A percentile compares a stretch with the other conserved stretches of the same genome.
phyloP scores from a whole-genome alignment of 2,888 invertebrate genomes.

The Acronicta aceris region DNA sequence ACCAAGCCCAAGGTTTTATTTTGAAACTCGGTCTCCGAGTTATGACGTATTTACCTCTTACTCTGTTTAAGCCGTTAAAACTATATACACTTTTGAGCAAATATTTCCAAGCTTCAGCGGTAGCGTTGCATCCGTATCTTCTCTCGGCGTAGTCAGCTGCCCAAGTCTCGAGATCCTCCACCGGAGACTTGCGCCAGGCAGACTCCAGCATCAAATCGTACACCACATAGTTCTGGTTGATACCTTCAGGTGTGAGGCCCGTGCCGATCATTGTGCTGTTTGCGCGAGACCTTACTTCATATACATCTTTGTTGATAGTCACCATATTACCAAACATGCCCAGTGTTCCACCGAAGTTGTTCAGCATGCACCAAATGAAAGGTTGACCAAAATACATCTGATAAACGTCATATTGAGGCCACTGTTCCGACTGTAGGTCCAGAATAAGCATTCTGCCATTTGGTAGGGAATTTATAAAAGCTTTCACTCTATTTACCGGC shows the following conservation, averaged over 20 bases:
- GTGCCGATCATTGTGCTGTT: conserved; percentile 96
- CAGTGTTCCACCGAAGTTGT: conserved; percentile 98
- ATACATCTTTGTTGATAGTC: conserved; percentile 92
- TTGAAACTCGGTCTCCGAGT: conserved; percentile 92
- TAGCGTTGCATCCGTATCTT: conserved; percentile 92
- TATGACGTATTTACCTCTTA: conserved; percentile 93
- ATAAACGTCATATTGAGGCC: conserved; percentile 93
- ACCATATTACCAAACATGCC: conserved; percentile 96
- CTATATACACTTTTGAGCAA: conserved; percentile 92
- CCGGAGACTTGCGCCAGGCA: conserved; percentile 91
- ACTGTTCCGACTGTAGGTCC: conserved; percentile 96
- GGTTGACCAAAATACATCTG: conserved; percentile 97
- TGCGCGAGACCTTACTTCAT: conserved; percentile 88
- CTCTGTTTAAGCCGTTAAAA: conserved; percentile 90
- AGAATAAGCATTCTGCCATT: conserved; percentile 94
- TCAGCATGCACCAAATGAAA: conserved; percentile 99
- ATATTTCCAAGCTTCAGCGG: conserved; percentile 91
- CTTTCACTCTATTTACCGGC: conserved; percentile 91
- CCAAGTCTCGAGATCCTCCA: conserved; percentile 91
- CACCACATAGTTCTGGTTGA: conserved; percentile 97
- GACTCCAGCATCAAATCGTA: conserved; percentile 97
- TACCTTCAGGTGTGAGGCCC: conserved; percentile 98
- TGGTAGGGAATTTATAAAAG: conserved; percentile 94
- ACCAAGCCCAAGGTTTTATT: conserved; percentile 93
- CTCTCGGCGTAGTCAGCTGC: conserved; percentile 90